phyloP scores from a whole-genome alignment of 2,113 vertebrate species.

The Echinops telfairi region DNA sequence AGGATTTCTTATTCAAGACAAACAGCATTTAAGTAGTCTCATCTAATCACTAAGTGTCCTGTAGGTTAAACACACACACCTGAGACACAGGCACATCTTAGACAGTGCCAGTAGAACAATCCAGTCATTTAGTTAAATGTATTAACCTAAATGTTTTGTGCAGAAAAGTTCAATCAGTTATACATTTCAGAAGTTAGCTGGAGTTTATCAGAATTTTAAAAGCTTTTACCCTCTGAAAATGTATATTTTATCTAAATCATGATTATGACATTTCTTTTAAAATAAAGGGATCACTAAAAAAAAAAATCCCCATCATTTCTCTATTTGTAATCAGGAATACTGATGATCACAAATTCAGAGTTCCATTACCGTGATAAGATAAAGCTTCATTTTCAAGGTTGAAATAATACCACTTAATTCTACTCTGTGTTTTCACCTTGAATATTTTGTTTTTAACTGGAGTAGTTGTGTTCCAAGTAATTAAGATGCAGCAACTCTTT shows the following conservation, averaged over 20 bases:
- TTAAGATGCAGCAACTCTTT: conserved; percentile 71
- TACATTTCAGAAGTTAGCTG: conserved; percentile 75
- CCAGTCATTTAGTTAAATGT: conserved; percentile 81
- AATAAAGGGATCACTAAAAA: conserved; percentile 78
- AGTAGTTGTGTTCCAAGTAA: conserved; percentile 61
- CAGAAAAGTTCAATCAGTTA: conserved; percentile 73
- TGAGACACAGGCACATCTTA: conserved; percentile 64
- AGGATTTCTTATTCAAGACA: conserved; percentile 70
- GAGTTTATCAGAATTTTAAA: conserved; percentile 64
- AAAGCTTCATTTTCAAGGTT: conserved; percentile 76
- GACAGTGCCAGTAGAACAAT: conserved; percentile 75
- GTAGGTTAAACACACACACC: conserved; percentile 73
- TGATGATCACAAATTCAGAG: conserved; percentile 78
- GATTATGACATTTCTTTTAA: conserved; percentile 73
- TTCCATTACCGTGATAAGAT: conserved; percentile 60
- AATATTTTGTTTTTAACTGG: conserved; percentile 71
- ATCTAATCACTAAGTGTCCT: conserved; percentile 79
- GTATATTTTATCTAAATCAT: conserved; percentile 58
- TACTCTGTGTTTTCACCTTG: conserved; percentile 69
- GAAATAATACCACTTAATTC: conserved; percentile 77
- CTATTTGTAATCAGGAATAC: conserved; percentile 72
- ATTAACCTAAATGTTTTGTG: conserved; percentile 76
- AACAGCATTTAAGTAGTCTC: conserved; percentile 78
- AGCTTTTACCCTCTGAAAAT: conserved; percentile 71
- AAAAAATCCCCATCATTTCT: conserved; percentile 62